These are phyloP conservation scores for Papilio machaon DNA, from an alignment of 1,140 invertebrate species.

Conservation along the genomic window DNA sequence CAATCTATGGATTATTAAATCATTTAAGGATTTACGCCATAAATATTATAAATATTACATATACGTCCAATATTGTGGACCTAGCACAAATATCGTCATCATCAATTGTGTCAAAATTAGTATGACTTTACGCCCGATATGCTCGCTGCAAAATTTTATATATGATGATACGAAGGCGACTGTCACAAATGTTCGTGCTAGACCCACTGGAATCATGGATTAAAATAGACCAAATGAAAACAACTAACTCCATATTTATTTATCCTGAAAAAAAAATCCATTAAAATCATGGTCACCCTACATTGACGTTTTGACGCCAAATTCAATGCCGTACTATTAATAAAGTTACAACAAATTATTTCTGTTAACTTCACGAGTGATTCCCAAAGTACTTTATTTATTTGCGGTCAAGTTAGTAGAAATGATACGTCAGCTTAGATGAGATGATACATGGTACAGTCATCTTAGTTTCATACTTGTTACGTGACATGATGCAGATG, in stretches of 20 bases:
- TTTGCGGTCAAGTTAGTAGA: constrained; percentile 37
- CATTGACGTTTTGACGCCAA: constrained; percentile 43
- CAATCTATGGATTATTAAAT: no score
- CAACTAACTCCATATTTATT: not conserved
- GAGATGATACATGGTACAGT: constrained; percentile 9
- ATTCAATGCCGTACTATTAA: constrained; percentile 46
- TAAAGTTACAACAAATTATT: constrained; percentile 41
- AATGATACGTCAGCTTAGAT: not conserved
- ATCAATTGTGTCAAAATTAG: no score
- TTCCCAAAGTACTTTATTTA: constrained; percentile 52
- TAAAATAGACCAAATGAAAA: no score
- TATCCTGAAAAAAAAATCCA: constrained; percentile 7
- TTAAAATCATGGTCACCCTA: constrained; percentile 43
- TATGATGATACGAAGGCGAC: no score
- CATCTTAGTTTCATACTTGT: not conserved
- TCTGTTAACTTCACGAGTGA: constrained; percentile 43
- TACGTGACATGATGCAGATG: constrained; percentile 6
- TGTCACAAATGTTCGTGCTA: no score
- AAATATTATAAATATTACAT: no score
- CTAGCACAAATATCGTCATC: no score
- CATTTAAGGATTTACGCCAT: no score
- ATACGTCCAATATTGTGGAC: no score
- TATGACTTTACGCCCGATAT: no score
- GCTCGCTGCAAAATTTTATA: no score
- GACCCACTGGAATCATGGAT: no score